Base-by-base conservation (phyloP, 2,113 vertebrate species). In the Corydoras sp. region DNA sequence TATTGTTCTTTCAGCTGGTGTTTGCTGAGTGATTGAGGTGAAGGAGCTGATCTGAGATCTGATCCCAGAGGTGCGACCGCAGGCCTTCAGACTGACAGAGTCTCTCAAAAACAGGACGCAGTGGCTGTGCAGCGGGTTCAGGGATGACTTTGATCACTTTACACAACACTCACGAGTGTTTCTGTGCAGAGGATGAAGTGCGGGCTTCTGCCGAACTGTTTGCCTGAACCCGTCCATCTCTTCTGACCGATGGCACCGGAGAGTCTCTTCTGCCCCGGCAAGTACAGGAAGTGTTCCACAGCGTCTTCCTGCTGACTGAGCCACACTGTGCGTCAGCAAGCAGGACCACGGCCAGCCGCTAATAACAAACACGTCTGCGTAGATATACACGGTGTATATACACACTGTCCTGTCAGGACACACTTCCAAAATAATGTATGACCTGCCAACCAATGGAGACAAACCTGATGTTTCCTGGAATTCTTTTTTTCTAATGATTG, bases 201-300 rank as follows among this genome's bases (percentile, higher is more conserved):
- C 32, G 32, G 43, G 62, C 49, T 50, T 30, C 51, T 14, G 12
- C n/a, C 56, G 29, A 32, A 58, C 55, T 56, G 53, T 68, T 56
- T 56, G 7, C 32, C 63, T 64, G 18, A 64, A 59, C 10, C 67
- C 10, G 5, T 75, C 59, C 74, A 59, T 67, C 67, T 60, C 49
- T 78, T 75, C 71, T 64, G 76, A 80, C 72, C 54, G 77, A 69
- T 86, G 89, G 88, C 88, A 90, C 88, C 88, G 87, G 85, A 81
- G 82, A 86, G 89, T 88, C 87, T 88, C 87, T 83, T 85, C 81
- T 74, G 83, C 80, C 78, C 80, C 86, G 82, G 81, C 86, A 88
- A 88, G 84, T 86, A 86, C 83, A 85, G 86, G 87, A 90, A 89
- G 84, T 88, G 84, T 75, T 90, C 78, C 81, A 81, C 83, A 80